These are phyloP conservation scores for Theonella swinhoei DNA, from an alignment of 37 sponge, comb jelly and placozoan species.

Conservation along the genomic window DNA sequence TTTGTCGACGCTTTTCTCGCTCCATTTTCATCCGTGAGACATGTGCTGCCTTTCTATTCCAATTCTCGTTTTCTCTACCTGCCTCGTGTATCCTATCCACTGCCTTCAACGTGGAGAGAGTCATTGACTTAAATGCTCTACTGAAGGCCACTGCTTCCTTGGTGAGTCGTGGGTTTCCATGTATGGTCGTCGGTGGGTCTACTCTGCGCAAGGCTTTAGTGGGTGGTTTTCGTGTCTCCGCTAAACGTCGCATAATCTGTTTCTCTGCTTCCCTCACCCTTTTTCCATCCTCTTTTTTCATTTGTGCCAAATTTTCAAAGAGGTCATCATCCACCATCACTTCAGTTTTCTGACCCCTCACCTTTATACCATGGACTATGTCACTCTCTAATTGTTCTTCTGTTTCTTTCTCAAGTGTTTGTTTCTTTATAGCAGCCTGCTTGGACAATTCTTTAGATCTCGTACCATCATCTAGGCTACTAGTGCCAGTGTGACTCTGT, in stretches of 20 bases:
- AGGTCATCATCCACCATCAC: neutral
- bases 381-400: neutral
- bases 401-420: neutral
- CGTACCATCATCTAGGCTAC: neutral
- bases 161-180: neutral
- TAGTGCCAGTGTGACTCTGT: neutral
- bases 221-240: neutral
- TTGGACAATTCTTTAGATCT: neutral
- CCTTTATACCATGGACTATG: neutral
- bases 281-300: constrained; percentile 30
- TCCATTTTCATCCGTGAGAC: constrained; percentile 36
- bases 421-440: neutral
- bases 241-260: constrained; percentile 21
- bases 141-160: constrained; percentile 59
- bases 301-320: neutral
- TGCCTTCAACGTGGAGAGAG: constrained; percentile 29
- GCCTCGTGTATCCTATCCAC: constrained; percentile 32
- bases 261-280: constrained; percentile 36
- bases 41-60: constrained; percentile 5
- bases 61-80: constrained; percentile 13
- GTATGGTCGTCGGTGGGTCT: neutral
- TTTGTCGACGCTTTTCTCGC: constrained; percentile 14
- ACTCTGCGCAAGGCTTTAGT: neutral
- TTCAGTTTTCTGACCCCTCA: constrained; percentile 2
- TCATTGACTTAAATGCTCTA: constrained; percentile 45